Base-by-base conservation (phyloP, 2,113 vertebrate species). In the Saguinus midas region DNA sequence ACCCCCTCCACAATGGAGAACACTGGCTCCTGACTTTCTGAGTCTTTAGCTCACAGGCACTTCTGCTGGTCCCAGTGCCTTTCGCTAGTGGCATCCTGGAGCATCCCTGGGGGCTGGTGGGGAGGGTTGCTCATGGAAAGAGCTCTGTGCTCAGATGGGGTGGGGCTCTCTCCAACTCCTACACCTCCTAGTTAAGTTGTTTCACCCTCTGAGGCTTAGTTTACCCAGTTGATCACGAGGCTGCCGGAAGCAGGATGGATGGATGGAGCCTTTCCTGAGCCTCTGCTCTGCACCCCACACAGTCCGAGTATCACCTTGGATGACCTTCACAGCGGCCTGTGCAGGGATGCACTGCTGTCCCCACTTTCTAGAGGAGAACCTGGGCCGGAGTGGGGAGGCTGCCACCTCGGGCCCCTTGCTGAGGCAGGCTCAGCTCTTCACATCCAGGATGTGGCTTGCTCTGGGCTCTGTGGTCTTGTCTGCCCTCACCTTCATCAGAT, bases 181-280 rank as follows among this genome's bases (percentile, higher is more conserved):
- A 52, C 21, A 18, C n/a, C 2, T 21, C 5, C 16, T 1, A 14
- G 43, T 6, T 20, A 5, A 35, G 8, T 32, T 5, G 48, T 43
- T 37, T 11, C 1, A 18, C 17, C 13, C 52, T 29, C 55, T 43
- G 64, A 91, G 82, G 37, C 4, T 43, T 16, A 4, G 52, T n/a
- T 83, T 61, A 40, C 12, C 5, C 8, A 7, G 17, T 45, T 2
- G 17, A 23, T 4, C 0, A 2, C 0, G 6, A 25, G 23, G 70
- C 23, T 13, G 21, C 14, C 6, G 6, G 58, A 8, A 3, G 32
- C 32, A 8, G 17, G 43, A 6, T 0, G 3, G 43, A 6, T 0
- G 3, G 43, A 8, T 4, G 48, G 58, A 48, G 1, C 7, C 25
- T 43, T 16, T 14, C 3, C 10, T 2, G 58, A 35, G 2, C 37